A percentile compares a stretch with the other conserved stretches of the same genome.
phyloP scores from a whole-genome alignment of 2,888 invertebrate genomes.

The Sphinx pinastri region DNA sequence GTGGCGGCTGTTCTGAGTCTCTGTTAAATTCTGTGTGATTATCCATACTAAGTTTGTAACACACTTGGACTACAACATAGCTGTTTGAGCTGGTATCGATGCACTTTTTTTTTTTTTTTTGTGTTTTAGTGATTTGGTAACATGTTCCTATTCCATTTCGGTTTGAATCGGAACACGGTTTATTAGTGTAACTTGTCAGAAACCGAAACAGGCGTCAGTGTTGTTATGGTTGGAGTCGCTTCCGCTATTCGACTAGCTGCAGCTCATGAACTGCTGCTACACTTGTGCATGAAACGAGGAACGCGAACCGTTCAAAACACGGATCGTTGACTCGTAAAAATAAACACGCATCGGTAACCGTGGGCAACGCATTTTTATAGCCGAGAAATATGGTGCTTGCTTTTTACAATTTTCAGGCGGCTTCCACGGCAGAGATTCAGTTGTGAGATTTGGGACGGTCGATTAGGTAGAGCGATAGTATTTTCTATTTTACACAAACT shows the following conservation, averaged over 20 bases:
- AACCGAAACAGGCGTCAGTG: conserved; percentile 67
- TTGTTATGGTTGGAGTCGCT: conserved; percentile 76
- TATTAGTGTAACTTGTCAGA: conserved; percentile 73
- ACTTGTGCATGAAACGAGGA: conserved; percentile 51
- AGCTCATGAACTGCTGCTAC: conserved; percentile 42
- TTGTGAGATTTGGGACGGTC: conserved; percentile 13
- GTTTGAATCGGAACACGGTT: conserved; percentile 58
- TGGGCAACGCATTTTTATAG: conserved; percentile 30
- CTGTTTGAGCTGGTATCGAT: not conserved
- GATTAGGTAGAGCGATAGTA: conserved; percentile 1
- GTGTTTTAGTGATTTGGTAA: not conserved
- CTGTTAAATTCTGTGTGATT: not conserved
- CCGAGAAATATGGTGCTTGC: conserved; percentile 3
- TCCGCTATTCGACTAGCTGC: conserved; percentile 64
- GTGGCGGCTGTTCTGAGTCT: not conserved
- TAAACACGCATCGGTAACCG: conserved; percentile 61
- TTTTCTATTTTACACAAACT: not conserved
- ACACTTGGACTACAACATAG: not conserved
- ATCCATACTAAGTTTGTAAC: not conserved
- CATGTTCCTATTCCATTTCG: conserved; percentile 24
- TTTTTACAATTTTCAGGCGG: not conserved
- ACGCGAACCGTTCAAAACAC: conserved; percentile 52
- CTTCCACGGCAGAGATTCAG: not conserved
- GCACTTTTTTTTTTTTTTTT: no score
- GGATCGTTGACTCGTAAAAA: conserved; percentile 65